Evolutionary conservation across 2,797 vertebrate species (phyloP).

Genomic region (Gobionotothen gibberifrons): DNA sequence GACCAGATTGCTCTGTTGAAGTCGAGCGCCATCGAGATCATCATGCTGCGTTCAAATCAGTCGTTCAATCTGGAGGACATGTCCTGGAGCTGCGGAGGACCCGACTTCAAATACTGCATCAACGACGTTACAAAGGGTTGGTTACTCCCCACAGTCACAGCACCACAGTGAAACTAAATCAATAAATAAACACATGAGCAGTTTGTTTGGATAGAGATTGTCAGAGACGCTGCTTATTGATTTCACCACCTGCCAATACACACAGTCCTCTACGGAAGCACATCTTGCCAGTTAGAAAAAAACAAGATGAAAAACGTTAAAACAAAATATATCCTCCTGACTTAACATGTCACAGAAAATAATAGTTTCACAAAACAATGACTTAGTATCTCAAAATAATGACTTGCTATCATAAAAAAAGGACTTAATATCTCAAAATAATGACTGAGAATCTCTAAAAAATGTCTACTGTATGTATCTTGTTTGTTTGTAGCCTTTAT

Average conservation of each 20-base stretch:
- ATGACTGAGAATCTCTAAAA: no score
- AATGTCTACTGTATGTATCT: no score
- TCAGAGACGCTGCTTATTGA: conserved; percentile 13
- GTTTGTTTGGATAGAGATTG: background rate
- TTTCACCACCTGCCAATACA: conserved; percentile 4
- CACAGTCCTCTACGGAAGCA: background rate
- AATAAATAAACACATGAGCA: background rate
- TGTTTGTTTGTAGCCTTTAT: no score
- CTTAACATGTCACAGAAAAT: no score
- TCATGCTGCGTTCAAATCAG: conserved; percentile 97
- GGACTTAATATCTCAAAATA: no score
- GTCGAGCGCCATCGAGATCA: conserved; percentile 97
- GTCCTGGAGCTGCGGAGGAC: conserved; percentile 94
- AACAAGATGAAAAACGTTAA: no score
- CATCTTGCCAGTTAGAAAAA: no score
- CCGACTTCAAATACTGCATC: conserved; percentile 92
- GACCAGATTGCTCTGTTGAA: conserved; percentile 97
- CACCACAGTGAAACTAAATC: background rate
- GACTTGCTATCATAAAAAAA: no score
- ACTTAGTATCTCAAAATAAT: no score
- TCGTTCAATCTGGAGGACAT: conserved; percentile 95
- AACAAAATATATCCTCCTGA: no score
- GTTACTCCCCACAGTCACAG: conserved; percentile 7
- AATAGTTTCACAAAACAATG: no score
- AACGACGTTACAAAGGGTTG: conserved; percentile 92